Base-by-base conservation (phyloP, 2,113 vertebrate species). In the Gorsachius goisagi region DNA sequence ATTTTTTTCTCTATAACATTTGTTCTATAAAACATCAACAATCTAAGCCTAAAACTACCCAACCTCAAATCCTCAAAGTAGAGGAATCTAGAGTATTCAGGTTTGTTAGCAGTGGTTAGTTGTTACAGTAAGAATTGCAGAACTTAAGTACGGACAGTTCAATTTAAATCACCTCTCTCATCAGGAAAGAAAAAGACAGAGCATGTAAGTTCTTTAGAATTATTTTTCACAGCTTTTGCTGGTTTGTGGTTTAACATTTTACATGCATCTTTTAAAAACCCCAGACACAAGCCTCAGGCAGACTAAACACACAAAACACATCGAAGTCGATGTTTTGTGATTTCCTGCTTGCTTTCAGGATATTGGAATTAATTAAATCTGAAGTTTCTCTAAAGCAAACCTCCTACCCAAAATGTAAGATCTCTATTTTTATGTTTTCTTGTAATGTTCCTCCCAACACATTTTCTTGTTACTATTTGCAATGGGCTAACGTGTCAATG, bases 301-400 rank as follows among this genome's bases (percentile, higher is more conserved):
- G 63, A 71, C 44, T 72, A 78, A 92, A 92, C 79, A 90, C 63
- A 89, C 35, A 87, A 68, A 93, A 88, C 68, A 81, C 19, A 86
- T 78, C 64, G 20, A 93, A 91, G 67, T 64, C 3, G 0, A 56
- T 82, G 83, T 90, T 96, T 89, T 52, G 28, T 78, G 81, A 94
- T 90, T 95, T 96, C 30, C 71, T 77, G 52, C 47, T 55, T 90
- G 69, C 32, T 93, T 95, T 86, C 81, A 79, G 74, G 52, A 35
- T 60, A 82, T 39, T 75, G 77, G 62, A 89, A 94, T 74, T 94
- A 94, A 93, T 92, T 93, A 89, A 96, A 96, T 20, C 41, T 84
- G 92, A 89, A 88, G n/a, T 50, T 69, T 91, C 69, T 83, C 44
- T 72, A 75, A 88, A 93, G 73, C 33, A 32, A 76, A 89, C 33